Evolutionary conservation across 2,888 invertebrate genomes (phyloP).

Genomic region (Pedicia rivosa): DNA sequence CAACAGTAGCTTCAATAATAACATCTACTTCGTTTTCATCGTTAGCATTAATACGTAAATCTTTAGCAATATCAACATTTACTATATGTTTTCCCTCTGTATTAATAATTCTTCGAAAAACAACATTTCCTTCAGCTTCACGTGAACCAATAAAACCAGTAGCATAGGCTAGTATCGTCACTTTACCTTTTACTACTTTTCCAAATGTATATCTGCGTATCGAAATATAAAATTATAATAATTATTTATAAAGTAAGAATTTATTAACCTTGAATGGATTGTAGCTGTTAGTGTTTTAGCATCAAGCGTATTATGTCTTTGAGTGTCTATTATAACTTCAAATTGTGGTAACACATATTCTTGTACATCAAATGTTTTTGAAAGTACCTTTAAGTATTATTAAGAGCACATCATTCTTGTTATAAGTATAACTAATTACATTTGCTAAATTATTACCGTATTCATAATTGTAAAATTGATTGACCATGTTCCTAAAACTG

Average conservation of each 20-base stretch:
- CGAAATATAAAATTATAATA: too few relatives aligned
- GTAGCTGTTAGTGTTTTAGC: slow-evolving; percentile 64
- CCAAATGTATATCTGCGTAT: slow-evolving; percentile 78
- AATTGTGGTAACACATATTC: slow-evolving; percentile 91
- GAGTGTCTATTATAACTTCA: slow-evolving; percentile 68
- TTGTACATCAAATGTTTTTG: slow-evolving; percentile 50
- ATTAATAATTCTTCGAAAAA: too few relatives aligned
- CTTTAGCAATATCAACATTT: too few relatives aligned
- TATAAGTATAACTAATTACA: too few relatives aligned
- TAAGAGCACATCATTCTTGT: too few relatives aligned
- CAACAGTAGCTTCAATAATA: slow-evolving; percentile 73
- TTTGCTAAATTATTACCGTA: too few relatives aligned
- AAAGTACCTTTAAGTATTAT: too few relatives aligned
- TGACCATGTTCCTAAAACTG: slow-evolving; percentile 78
- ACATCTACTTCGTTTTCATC: slow-evolving; percentile 68
- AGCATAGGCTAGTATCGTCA: slow-evolving; percentile 70
- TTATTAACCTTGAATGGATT: slow-evolving; percentile 67
- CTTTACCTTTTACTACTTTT: slow-evolving; percentile 71
- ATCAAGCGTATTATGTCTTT: slow-evolving; percentile 64
- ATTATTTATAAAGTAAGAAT: too few relatives aligned
- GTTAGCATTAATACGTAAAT: too few relatives aligned
- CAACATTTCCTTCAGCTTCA: too few relatives aligned
- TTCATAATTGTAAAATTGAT: slow-evolving; percentile 53
- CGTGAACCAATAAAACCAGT: slow-evolving; percentile 45
- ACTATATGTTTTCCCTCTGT: too few relatives aligned